Percentiles rank a stretch among this genome's conserved stretches.
Conservation (phyloP, 2,888 invertebrate genomes). For the Sesia bembeciformis region DNA sequence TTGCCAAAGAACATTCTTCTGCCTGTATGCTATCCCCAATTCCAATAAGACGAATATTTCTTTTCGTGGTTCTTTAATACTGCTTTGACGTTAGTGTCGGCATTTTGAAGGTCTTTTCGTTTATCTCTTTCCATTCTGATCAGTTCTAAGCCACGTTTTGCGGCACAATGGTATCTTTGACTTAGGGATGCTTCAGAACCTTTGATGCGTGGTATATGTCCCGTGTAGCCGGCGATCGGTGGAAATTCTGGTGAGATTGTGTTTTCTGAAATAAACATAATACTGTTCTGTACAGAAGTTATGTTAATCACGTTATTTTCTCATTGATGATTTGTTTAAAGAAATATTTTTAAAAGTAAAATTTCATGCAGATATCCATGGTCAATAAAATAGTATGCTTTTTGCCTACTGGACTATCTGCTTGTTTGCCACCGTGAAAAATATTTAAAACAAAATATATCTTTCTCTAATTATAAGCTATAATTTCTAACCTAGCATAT, state of each 20-base stretch:
- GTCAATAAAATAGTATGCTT: no score
- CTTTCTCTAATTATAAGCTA: no score
- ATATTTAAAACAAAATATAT: no score
- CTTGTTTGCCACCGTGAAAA: no score
- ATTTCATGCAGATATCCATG: no score
- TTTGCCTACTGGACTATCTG: no score
- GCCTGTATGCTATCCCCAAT: constrained; percentile 73
- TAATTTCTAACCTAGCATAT: no score
- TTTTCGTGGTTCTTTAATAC: constrained; percentile 55
- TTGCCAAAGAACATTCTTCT: constrained; percentile 71
- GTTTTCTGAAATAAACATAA: constrained; percentile 63
- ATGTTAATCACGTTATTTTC: not conserved
- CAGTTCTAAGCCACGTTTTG: constrained; percentile 76
- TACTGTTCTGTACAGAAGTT: no score
- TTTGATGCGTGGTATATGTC: constrained; percentile 80
- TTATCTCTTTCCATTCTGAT: constrained; percentile 73
- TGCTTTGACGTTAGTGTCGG: constrained; percentile 45
- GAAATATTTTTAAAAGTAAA: not conserved
- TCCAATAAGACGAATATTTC: constrained; percentile 56
- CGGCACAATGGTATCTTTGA: constrained; percentile 79
- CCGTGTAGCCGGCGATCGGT: constrained; percentile 83
- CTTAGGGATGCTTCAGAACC: constrained; percentile 80
- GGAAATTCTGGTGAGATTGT: constrained; percentile 79
- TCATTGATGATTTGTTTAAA: not conserved
- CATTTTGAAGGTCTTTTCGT: constrained; percentile 51